phyloP scores from a whole-genome alignment of 2,797 vertebrate genomes.

The Tinamus major region DNA sequence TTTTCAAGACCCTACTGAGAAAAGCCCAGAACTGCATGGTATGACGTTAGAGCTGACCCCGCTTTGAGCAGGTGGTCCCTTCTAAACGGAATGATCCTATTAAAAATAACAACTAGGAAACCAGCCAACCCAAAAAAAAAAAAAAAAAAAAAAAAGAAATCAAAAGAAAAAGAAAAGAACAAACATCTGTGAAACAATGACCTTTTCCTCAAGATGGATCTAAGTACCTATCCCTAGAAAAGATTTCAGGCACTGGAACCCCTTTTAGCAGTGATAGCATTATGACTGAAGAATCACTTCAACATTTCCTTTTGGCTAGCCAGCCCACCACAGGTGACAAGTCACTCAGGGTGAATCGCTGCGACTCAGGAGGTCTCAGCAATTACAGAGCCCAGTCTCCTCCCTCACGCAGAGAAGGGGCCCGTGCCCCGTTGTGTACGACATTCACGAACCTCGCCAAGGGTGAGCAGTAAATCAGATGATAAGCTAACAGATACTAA shows the following conservation, averaged over 20 bases:
- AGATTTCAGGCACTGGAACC: not conserved
- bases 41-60: not conserved
- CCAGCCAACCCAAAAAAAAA: too few relatives aligned
- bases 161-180: too few relatives aligned
- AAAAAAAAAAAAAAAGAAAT: too few relatives aligned
- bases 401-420: not conserved
- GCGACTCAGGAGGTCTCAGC: not conserved
- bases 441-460: not conserved
- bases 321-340: not conserved
- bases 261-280: not conserved
- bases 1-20: not conserved
- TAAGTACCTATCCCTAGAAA: not conserved
- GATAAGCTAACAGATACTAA: conserved; percentile 22
- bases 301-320: not conserved
- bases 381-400: not conserved
- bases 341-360: rapidly evolving
- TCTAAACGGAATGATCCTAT: not conserved
- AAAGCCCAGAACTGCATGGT: not conserved
- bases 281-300: not conserved
- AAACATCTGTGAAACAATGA: not conserved
- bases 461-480: not conserved
- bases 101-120: not conserved
- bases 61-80: not conserved
- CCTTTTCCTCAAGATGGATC: not conserved
- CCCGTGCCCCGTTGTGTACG: not conserved